Percentiles rank a stretch among this genome's conserved stretches.
Evolutionary conservation across 2,113 vertebrate species (phyloP).

Genomic region (Planiliza haematocheilus): DNA sequence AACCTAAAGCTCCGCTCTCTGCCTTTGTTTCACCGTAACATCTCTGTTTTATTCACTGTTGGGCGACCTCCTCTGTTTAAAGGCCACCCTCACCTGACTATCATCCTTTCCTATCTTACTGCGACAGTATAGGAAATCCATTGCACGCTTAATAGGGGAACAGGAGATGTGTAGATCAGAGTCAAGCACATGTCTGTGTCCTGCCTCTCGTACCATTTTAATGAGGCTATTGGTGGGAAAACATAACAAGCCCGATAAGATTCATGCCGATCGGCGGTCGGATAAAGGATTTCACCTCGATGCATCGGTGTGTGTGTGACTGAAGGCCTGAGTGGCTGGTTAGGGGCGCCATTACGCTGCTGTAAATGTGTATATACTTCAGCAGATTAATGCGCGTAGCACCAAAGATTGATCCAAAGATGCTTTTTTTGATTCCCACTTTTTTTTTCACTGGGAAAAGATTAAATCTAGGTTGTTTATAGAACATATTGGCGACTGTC

Average conservation of each 20-base stretch:
- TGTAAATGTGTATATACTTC: constrained; percentile 15
- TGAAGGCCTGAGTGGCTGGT: constrained; percentile 29
- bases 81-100: constrained; percentile 29
- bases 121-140: constrained; percentile 69
- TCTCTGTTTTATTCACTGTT: constrained; percentile 40
- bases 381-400: constrained; percentile 21
- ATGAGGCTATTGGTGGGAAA: constrained; percentile 60
- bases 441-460: background rate
- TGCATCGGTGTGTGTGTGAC: constrained; percentile 27
- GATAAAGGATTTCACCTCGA: constrained; percentile 55
- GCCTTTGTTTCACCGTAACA: constrained; percentile 27
- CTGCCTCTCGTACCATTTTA: constrained; percentile 43
- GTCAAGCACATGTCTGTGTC: constrained; percentile 52
- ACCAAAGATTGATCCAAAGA: constrained; percentile 16
- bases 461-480: constrained; percentile 41
- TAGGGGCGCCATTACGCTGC: constrained; percentile 4
- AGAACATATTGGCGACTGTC: constrained; percentile 30
- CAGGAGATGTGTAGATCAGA: constrained; percentile 68
- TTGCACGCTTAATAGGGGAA: constrained; percentile 63
- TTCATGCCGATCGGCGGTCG: constrained; percentile 64
- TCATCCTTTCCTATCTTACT: constrained; percentile 43
- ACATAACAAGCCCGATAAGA: constrained; percentile 60
- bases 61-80: constrained; percentile 45
- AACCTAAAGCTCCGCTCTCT: constrained; percentile 25
- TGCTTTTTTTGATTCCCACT: accelerated